These are phyloP conservation scores for Centroberyx gerrardi DNA, from an alignment of 2,797 vertebrate species.

Conservation along the genomic window DNA sequence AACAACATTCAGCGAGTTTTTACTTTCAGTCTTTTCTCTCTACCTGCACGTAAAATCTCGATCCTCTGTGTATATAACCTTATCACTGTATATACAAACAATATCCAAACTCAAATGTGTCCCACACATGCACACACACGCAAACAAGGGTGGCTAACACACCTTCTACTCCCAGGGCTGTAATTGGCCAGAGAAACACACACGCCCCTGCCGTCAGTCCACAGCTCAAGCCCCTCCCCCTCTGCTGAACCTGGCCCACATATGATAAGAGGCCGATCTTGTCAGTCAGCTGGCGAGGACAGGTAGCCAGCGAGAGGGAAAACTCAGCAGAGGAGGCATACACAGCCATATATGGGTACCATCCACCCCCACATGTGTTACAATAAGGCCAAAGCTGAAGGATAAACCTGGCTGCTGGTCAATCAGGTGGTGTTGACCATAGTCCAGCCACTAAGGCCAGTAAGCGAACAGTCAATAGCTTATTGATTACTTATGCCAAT, in stretches of 20 bases:
- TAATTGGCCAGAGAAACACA: slow-evolving; percentile 67
- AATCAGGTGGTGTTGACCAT: slow-evolving; percentile 21
- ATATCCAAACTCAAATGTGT: slow-evolving; percentile 13
- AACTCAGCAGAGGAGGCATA: slow-evolving; percentile 13
- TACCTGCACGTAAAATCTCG: background rate
- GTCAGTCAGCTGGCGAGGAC: slow-evolving; percentile 40
- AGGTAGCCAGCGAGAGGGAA: slow-evolving; percentile 3
- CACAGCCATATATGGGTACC: slow-evolving; percentile 12
- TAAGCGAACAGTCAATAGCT: too few species aligned
- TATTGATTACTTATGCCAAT: background rate
- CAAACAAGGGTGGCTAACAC: slow-evolving; percentile 41
- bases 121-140: slow-evolving; percentile 3
- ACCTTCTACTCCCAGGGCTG: slow-evolving; percentile 55
- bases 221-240: slow-evolving; percentile 19
- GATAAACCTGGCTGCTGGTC: background rate
- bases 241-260: slow-evolving; percentile 54
- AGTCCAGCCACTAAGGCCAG: slow-evolving; percentile 44
- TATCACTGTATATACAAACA: background rate
- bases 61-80: background rate
- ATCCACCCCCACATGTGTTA: background rate
- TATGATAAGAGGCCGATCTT: slow-evolving; percentile 59
- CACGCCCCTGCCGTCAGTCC: slow-evolving; percentile 51
- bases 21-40: background rate
- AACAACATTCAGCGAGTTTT: background rate
- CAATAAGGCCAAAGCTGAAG: slow-evolving; percentile 30